Evolutionary conservation across 2,888 invertebrate genomes (phyloP).

Genomic region (Thumatha senex): DNA sequence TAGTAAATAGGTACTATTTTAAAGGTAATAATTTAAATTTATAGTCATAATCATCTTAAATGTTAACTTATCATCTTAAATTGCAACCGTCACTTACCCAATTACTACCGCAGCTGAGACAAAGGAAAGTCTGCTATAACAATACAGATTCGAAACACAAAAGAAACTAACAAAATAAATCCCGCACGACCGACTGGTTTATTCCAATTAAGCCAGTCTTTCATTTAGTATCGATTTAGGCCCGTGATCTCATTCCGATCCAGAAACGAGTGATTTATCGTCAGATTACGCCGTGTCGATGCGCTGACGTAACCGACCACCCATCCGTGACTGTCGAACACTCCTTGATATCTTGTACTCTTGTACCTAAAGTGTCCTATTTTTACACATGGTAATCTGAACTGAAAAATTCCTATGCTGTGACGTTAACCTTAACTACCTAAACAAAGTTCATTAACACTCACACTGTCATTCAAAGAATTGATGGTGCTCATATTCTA

Average conservation of each 20-base stretch:
- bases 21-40: too few relatives aligned
- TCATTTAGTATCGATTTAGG: slow-evolving; percentile 61
- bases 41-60: too few relatives aligned
- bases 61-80: too few relatives aligned
- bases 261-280: slow-evolving; percentile 71
- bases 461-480: slow-evolving; percentile 39
- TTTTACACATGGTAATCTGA: slow-evolving; percentile 64
- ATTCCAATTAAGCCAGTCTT: slow-evolving; percentile 60
- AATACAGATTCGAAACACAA: slow-evolving; percentile 35
- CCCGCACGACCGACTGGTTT: slow-evolving; percentile 37
- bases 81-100: slow-evolving; percentile 34
- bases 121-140: slow-evolving; percentile 34
- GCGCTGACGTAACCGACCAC: slow-evolving; percentile 75
- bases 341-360: slow-evolving; percentile 64
- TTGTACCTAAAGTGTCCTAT: slow-evolving; percentile 64
- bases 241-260: slow-evolving; percentile 78
- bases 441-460: slow-evolving; percentile 36
- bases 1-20: too few relatives aligned
- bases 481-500: slow-evolving; percentile 24
- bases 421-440: slow-evolving; percentile 28
- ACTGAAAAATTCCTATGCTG: slow-evolving; percentile 47
- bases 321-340: slow-evolving; percentile 74
- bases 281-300: slow-evolving; percentile 63
- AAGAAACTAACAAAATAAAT: slow-evolving; percentile 35
- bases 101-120: slow-evolving; percentile 31